Evolutionary conservation across 2,797 vertebrate species (phyloP).

Genomic region (Clarias pachynema): DNA sequence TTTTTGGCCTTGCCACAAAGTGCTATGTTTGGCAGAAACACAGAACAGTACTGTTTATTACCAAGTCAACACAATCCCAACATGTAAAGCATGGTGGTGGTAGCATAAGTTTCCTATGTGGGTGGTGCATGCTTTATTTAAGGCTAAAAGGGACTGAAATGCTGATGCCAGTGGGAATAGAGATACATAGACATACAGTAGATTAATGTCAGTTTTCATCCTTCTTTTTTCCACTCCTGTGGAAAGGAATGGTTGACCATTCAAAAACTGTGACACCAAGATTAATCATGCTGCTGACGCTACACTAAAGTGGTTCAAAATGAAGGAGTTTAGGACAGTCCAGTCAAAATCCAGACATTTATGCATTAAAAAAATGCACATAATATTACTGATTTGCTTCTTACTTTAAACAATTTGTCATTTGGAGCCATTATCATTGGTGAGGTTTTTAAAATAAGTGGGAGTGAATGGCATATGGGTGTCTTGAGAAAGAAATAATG

Average conservation of each 20-base stretch:
- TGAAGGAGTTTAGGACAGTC: neutral
- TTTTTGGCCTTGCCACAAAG: neutral
- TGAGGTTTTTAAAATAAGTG: neutral
- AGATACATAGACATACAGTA: no score
- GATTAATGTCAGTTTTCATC: no score
- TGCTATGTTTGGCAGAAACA: neutral
- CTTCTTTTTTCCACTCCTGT: no score
- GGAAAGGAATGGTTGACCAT: no score
- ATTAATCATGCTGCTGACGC: neutral
- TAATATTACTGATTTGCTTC: neutral
- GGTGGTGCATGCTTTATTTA: neutral
- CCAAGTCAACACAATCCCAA: neutral
- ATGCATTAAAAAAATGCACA: neutral
- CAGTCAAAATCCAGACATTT: neutral
- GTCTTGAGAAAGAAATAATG: neutral
- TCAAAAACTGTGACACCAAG: no score
- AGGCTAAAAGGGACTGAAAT: neutral
- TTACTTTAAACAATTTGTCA: neutral
- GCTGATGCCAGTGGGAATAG: neutral
- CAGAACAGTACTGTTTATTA: neutral
- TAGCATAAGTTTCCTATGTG: neutral
- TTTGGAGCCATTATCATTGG: neutral
- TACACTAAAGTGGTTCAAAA: neutral
- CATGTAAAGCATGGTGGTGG: neutral
- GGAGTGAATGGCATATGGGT: neutral